Base-by-base conservation (phyloP, 2,797 vertebrate species). In the Notoglanidium macrostoma region DNA sequence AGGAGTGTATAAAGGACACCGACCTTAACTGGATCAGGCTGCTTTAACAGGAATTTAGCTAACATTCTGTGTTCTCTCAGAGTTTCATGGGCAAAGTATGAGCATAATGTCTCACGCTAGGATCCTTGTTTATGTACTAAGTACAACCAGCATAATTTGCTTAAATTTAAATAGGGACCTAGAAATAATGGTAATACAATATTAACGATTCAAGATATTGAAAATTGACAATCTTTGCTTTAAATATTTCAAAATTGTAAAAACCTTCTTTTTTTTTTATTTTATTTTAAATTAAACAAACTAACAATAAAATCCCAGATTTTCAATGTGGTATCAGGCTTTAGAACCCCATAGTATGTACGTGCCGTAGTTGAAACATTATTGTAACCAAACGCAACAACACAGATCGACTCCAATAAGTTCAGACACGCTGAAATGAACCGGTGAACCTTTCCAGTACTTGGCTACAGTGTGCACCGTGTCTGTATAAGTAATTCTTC, bases 401-500 rank as follows among this genome's bases (percentile, higher is more conserved):
- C 49, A 44, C 32, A 46, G 59, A 77, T 23, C 67, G 46, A 54
- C 29, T 57, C 35, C 40, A 84, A 12, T 76, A 67, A 12, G 81
- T 78, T 29, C 54, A 68, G 32, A 67, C 82, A 32, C 32, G 26
- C 10, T 83, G 70, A 87, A 54, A 46, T 32, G 68, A 83, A 19
- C 5, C 0, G 2, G 21, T 51, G 65, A 59, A 44, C 8, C 65
- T 82, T 81, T 82, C 32, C 79, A 59, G 65, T 85, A 55, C 77
- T 61, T 85, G 59, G n/a, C 78, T 59, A 12, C 26, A 77, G 61
- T 59, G 14, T 40, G 15, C 68, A 10, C 70, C 40, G 3, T 70
- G 26, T 70, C 57, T 80, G 40, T 57, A 51, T 29, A 59, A 40
- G 54, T 87, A 72, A 72, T 79, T 72, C 51, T 63, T 87, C 70